phyloP scores from a whole-genome alignment of 2,888 invertebrate genomes.

The Oxycera nigricornis region DNA sequence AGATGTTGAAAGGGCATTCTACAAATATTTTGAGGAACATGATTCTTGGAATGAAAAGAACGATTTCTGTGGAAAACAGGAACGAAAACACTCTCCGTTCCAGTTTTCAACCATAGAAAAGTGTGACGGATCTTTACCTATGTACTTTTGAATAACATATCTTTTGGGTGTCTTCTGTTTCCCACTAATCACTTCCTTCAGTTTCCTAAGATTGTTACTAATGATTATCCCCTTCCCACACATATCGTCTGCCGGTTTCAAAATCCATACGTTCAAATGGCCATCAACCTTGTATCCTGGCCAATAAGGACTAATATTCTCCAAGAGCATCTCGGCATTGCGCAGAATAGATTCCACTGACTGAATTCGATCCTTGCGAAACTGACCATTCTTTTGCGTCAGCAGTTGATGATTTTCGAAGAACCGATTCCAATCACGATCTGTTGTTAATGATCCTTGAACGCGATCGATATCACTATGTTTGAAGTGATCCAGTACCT shows the following conservation, averaged over 20 bases:
- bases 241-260: slow-evolving; percentile 71
- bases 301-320: slow-evolving; percentile 49
- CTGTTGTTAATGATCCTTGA: slow-evolving; percentile 33
- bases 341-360: slow-evolving; percentile 48
- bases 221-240: slow-evolving; percentile 80
- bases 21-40: too few relatives aligned
- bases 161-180: slow-evolving; percentile 65
- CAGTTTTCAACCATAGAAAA: too few relatives aligned
- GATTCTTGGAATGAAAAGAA: too few relatives aligned
- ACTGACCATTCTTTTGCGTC: slow-evolving; percentile 52
- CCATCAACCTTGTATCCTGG: slow-evolving; percentile 74
- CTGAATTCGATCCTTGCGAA: slow-evolving; percentile 54
- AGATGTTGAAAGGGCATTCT: slow-evolving; percentile 82
- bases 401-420: slow-evolving; percentile 49
- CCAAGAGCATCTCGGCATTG: slow-evolving; percentile 43
- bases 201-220: slow-evolving; percentile 74
- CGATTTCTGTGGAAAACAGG: too few relatives aligned
- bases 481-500: neutral
- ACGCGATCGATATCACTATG: slow-evolving; percentile 12
- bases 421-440: slow-evolving; percentile 53
- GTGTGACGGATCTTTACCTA: too few relatives aligned
- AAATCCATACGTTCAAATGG: slow-evolving; percentile 80
- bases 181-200: slow-evolving; percentile 63
- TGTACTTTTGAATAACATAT: slow-evolving; percentile 87
- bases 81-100: too few relatives aligned